Conservation (phyloP, 2,888 invertebrate species). For the Tubulanus polymorphus region DNA sequence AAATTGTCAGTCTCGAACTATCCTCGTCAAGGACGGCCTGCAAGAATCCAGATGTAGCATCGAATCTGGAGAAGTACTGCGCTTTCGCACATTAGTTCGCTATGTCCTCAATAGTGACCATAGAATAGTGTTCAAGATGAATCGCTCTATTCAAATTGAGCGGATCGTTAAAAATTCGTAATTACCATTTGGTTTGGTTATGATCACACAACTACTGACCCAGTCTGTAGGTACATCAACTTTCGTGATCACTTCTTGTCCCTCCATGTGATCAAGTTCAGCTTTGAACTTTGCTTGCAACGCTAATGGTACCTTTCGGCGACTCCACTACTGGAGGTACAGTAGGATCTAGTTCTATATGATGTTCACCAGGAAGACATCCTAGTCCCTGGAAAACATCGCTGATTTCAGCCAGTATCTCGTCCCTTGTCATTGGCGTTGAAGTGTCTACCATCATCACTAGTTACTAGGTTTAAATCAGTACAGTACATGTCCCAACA, state of each 20-base stretch:
- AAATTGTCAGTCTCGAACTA: not conserved
- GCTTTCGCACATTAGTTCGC: conserved; percentile 1
- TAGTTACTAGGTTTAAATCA: too few species aligned
- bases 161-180: conserved; percentile 3
- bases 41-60: not conserved
- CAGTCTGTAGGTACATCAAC: conserved; percentile 2
- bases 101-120: conserved; percentile 1
- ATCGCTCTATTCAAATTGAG: conserved; percentile 4
- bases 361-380: not conserved
- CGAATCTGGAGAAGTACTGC: not conserved
- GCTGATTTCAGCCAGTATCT: not conserved
- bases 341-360: not conserved
- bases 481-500: too few species aligned
- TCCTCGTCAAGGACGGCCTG: not conserved
- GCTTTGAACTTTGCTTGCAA: not conserved
- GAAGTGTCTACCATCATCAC: too few species aligned
- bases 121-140: conserved; percentile 3
- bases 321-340: not conserved
- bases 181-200: conserved; percentile 2
- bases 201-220: not conserved
- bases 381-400: not conserved
- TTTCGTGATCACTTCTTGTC: not conserved
- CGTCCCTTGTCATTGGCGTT: too few species aligned
- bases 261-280: conserved; percentile 1
- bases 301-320: not conserved